Evolutionary conservation across 1,140 invertebrate genomes (phyloP).

Genomic region (Sinella curviseta): DNA sequence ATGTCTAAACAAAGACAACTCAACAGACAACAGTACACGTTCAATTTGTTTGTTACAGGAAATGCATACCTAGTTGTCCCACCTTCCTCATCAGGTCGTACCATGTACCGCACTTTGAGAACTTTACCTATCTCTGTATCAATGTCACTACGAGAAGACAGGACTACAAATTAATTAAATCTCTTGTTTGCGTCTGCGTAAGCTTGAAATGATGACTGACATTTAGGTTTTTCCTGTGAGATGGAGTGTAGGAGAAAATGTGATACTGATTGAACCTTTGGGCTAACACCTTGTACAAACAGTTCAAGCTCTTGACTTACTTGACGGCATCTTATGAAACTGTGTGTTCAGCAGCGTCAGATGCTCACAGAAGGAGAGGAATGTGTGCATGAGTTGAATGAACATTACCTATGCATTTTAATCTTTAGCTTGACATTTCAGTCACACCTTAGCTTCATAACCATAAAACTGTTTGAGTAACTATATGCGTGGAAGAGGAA

Average conservation of each 20-base stretch:
- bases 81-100: no score
- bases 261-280: not conserved
- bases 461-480: not conserved
- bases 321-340: no score
- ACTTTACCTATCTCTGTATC: no score
- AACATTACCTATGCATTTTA: not conserved
- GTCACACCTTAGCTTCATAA: not conserved
- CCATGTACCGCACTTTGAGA: no score
- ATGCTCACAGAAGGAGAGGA: no score
- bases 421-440: not conserved
- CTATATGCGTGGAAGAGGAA: not conserved
- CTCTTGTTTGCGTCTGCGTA: not conserved
- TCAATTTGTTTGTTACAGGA: no score
- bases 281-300: not conserved
- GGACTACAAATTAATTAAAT: slow-evolving; percentile 1
- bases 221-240: not conserved
- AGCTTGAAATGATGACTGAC: not conserved
- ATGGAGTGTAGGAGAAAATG: not conserved
- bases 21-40: no score
- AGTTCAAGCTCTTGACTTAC: not conserved
- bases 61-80: no score
- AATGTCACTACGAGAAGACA: no score
- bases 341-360: no score
- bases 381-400: no score
- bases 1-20: no score